These are phyloP conservation scores for Drosophila borealis DNA, from an alignment of 2,888 invertebrate species.

Conservation along the genomic window DNA sequence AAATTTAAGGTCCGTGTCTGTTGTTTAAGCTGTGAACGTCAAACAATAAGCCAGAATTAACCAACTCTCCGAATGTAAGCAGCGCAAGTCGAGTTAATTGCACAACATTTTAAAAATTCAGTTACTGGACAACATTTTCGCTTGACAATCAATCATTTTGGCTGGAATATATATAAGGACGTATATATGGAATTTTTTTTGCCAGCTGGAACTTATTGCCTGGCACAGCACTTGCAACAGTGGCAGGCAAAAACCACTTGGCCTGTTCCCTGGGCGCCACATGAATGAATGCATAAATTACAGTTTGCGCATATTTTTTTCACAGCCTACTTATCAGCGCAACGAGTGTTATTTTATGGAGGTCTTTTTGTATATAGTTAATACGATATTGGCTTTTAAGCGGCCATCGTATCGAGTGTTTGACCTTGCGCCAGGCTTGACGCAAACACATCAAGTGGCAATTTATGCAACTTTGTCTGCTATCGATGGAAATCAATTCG, in stretches of 20 bases:
- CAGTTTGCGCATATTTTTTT: conserved; percentile 9
- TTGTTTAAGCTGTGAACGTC: conserved; percentile 8
- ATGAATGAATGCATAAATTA: conserved; percentile 58
- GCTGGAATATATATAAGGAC: not conserved
- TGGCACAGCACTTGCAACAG: not conserved
- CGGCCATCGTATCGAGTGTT: conserved; percentile 46
- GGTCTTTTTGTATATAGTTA: conserved; percentile 15
- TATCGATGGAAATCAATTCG: conserved; percentile 73
- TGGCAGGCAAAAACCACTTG: conserved; percentile 28
- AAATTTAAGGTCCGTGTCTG: not conserved
- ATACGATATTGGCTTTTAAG: conserved; percentile 52
- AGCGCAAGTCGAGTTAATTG: conserved; percentile 29
- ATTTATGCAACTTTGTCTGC: conserved; percentile 60
- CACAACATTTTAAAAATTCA: conserved; percentile 12
- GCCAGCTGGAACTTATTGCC: not conserved
- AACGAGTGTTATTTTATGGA: conserved; percentile 40
- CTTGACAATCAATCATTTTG: conserved; percentile 24
- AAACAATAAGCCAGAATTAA: conserved; percentile 8
- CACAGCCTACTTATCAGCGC: conserved; percentile 34
- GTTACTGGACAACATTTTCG: conserved; percentile 1
- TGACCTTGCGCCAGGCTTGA: conserved; percentile 51
- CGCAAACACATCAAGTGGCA: conserved; percentile 53
- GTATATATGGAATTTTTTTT: not conserved
- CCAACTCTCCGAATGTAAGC: not conserved
- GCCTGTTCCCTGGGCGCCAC: conserved; percentile 18